phyloP scores from a whole-genome alignment of 2,888 invertebrate species.

The Plusia festucae region DNA sequence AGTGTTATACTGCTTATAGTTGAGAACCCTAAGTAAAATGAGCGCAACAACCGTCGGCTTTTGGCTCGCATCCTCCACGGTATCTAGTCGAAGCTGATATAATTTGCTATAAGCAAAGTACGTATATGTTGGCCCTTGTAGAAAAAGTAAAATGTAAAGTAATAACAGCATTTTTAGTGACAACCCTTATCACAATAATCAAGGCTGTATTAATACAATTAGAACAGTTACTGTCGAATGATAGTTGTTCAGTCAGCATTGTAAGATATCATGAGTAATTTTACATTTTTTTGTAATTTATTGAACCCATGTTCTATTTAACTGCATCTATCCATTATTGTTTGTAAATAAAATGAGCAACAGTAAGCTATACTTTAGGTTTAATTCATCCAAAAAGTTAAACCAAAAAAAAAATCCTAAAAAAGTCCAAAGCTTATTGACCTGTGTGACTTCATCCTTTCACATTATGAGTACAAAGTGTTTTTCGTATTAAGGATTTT shows the following conservation, averaged over 20 bases:
- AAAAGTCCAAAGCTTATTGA: too few relatives aligned
- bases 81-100: constrained; percentile 1
- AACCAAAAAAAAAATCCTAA: too few relatives aligned
- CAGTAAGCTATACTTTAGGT: too few relatives aligned
- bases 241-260: too few relatives aligned
- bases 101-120: constrained; percentile 1
- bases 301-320: background rate
- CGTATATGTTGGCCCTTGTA: background rate
- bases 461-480: too few relatives aligned
- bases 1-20: background rate
- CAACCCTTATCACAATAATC: background rate
- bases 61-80: constrained; percentile 4
- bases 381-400: too few relatives aligned
- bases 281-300: background rate
- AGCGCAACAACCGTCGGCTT: background rate
- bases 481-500: too few relatives aligned
- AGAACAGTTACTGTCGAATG: too few relatives aligned
- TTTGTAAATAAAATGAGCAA: constrained; percentile 10
- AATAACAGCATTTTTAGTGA: background rate
- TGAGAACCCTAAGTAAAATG: constrained; percentile 1
- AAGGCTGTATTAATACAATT: background rate
- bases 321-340: background rate
- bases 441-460: too few relatives aligned
- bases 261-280: too few relatives aligned
- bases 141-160: background rate